phyloP scores from a whole-genome alignment of 2,797 vertebrate genomes.

The Hyperoplus lanceolatus region DNA sequence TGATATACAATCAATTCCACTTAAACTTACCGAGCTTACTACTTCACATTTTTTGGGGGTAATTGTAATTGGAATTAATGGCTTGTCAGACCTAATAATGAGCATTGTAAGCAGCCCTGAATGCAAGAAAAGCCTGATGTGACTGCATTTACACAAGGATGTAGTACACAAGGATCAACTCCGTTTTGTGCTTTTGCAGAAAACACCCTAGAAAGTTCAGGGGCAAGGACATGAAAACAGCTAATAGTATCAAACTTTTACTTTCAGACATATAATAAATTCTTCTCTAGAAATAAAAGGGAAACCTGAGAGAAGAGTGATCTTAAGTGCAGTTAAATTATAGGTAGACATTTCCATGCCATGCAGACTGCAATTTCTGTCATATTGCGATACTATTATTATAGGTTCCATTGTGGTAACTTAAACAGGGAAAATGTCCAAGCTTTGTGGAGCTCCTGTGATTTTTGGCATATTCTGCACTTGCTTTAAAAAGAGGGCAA shows the following conservation, averaged over 20 bases:
- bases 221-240: neutral
- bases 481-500: constrained; percentile 22
- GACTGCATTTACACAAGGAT: constrained; percentile 64
- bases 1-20: constrained; percentile 84
- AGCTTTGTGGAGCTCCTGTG: constrained; percentile 24
- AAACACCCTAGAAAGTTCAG: constrained; percentile 30
- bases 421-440: neutral
- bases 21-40: constrained; percentile 76
- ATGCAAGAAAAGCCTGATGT: constrained; percentile 60
- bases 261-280: constrained; percentile 13
- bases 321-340: constrained; percentile 63
- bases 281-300: neutral
- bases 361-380: constrained; percentile 45
- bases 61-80: constrained; percentile 86
- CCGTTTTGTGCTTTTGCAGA: constrained; percentile 43
- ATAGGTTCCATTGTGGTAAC: constrained; percentile 17
- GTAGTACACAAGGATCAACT: constrained; percentile 58
- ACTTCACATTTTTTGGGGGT: constrained; percentile 55
- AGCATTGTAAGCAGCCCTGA: constrained; percentile 60
- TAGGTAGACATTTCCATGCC: constrained; percentile 34
- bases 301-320: constrained; percentile 42
- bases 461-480: constrained; percentile 27
- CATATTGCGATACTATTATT: constrained; percentile 27
- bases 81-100: constrained; percentile 83
- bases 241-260: neutral